Evolutionary conservation across 1,140 invertebrate species (phyloP), one percentile per base, ranked within the genome.

Genomic region (Mesaphorura yosii): DNA sequence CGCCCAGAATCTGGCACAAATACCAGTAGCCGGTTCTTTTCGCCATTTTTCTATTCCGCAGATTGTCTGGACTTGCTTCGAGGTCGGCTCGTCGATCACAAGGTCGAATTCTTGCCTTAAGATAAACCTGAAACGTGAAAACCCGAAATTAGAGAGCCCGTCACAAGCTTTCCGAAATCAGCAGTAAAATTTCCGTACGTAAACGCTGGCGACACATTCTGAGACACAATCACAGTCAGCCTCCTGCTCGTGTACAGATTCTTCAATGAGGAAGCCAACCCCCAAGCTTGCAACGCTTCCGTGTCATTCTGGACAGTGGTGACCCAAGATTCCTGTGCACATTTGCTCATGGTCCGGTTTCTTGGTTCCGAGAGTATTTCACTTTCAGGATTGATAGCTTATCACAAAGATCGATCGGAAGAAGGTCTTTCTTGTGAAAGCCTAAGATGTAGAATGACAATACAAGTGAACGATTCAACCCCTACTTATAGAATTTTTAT

Each of bases 301-400:
- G 14, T 25, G 7, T 46, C 44, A 26, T 46, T 28, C 44, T 23
- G 5, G 20, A 46, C 44, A 46, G 29, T 27, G 7, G 44, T 46
- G 67, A 68, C 40, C 70, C 66, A n/a, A 66, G 60, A 7, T 65
- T 65, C 14, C 66, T 63, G 48, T 63, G 68, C 40, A 69, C 72
- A n/a, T n/a, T n/a, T n/a, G n/a, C n/a, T n/a, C n/a, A n/a, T n/a
- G n/a, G n/a, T n/a, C n/a, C n/a, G n/a, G n/a, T n/a, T n/a, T n/a
- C n/a, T n/a, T n/a, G n/a, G n/a, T n/a, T n/a, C n/a, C n/a, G n/a
- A n/a, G n/a, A n/a, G n/a, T n/a, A n/a, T n/a, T n/a, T n/a, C n/a
- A n/a, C n/a, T n/a, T n/a, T n/a, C n/a, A n/a, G n/a, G n/a, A n/a
- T n/a, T n/a, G n/a, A n/a, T n/a, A n/a, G n/a, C n/a, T n/a, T n/a